Conservation (phyloP, 2,113 vertebrate species). For the Serilophus lunatus region DNA sequence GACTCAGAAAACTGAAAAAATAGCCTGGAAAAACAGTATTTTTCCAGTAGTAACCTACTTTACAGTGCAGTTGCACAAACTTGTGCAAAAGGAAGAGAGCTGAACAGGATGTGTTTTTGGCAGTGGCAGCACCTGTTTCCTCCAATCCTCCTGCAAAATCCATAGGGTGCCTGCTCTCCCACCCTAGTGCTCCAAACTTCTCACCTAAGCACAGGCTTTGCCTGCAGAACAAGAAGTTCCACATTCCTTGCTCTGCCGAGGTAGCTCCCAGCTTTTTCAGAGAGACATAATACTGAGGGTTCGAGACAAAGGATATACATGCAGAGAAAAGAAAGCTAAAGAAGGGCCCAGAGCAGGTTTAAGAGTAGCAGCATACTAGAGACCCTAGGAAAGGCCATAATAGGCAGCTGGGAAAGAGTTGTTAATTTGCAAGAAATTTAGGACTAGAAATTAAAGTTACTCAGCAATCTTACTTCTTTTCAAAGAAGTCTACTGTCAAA, state of each 20-base stretch:
- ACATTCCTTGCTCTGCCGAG: neutral
- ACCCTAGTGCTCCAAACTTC: neutral
- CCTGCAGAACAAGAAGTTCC: neutral
- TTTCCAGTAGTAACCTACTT: neutral
- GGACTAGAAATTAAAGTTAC: neutral
- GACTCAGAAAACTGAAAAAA: neutral
- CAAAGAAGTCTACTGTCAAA: neutral
- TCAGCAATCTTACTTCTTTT: neutral
- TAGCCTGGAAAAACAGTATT: accelerated
- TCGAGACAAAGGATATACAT: neutral
- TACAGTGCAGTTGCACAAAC: neutral
- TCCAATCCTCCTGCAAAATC: neutral
- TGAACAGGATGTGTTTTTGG: accelerated
- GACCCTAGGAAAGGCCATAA: neutral
- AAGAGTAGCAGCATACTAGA: neutral
- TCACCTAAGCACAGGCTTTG: neutral
- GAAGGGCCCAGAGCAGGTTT: accelerated
- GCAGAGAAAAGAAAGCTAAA: neutral
- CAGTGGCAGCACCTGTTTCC: accelerated
- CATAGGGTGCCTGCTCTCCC: neutral
- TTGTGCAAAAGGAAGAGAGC: neutral
- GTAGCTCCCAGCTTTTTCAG: neutral
- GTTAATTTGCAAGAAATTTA: neutral
- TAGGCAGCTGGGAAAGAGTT: neutral
- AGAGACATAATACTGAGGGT: neutral